Evolutionary conservation across 92 coral and sea anemone genomes (phyloP).

Genomic region (Blastomussa wellsi): DNA sequence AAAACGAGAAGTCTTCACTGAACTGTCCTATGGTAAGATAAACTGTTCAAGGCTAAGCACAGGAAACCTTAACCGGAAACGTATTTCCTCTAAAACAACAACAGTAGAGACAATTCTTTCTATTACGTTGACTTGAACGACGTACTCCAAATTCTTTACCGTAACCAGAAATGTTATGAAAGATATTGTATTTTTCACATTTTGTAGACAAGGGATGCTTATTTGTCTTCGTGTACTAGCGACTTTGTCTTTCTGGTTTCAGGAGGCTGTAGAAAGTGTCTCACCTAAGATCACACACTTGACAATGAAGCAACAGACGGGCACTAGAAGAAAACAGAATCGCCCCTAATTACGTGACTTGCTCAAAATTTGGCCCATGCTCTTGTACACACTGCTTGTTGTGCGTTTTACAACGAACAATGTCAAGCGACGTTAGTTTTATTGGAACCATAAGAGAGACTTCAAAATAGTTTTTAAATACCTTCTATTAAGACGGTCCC

Average conservation of each 20-base stretch:
- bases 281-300: not conserved
- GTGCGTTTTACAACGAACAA: not conserved
- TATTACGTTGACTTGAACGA: too few species aligned
- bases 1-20: slow-evolving; percentile 34
- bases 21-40: slow-evolving; percentile 46
- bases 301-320: not conserved
- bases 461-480: not conserved
- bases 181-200: too few species aligned
- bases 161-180: too few species aligned
- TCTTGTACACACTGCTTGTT: too few species aligned
- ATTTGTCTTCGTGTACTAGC: not conserved
- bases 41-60: not conserved
- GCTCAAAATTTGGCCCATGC: not conserved
- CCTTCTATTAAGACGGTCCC: not conserved
- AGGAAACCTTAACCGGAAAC: too few species aligned
- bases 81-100: too few species aligned
- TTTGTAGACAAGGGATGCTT: not conserved
- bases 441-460: not conserved
- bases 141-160: too few species aligned
- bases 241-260: not conserved
- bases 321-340: slow-evolving; percentile 6
- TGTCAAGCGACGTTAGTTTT: not conserved
- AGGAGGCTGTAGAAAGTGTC: slow-evolving; percentile 1
- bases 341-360: not conserved
- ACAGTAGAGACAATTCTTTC: too few species aligned